A percentile compares a stretch with the other conserved stretches of the same genome.
Conservation (phyloP, 2,113 vertebrate genomes). For the Epinephelus fuscoguttatus region DNA sequence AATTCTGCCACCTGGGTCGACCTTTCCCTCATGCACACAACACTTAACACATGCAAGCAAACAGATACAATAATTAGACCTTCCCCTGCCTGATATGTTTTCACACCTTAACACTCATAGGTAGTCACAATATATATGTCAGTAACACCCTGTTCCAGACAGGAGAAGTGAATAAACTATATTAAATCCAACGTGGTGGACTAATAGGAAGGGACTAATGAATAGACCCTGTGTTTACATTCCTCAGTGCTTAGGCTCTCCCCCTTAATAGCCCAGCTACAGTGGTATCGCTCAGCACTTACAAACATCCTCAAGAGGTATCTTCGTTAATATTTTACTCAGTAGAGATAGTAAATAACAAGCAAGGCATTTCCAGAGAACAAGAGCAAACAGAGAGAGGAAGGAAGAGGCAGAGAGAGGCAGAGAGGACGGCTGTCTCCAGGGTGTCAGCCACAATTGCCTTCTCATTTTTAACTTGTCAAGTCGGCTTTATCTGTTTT, state of each 20-base stretch:
- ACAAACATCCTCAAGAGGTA: conserved; percentile 67
- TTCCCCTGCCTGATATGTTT: neutral
- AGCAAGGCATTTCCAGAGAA: conserved; percentile 58
- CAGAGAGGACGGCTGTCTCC: conserved; percentile 56
- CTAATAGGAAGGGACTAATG: conserved; percentile 45
- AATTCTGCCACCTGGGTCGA: no score
- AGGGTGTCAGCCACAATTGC: conserved; percentile 68
- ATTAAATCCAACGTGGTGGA: conserved; percentile 32
- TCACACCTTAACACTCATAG: neutral
- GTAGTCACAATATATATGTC: neutral
- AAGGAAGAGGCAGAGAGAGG: conserved; percentile 8
- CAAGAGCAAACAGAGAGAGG: conserved; percentile 50
- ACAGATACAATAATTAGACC: conserved; percentile 1
- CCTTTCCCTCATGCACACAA: neutral
- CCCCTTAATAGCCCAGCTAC: conserved; percentile 50
- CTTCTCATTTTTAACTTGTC: conserved; percentile 81
- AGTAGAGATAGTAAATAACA: conserved; percentile 67
- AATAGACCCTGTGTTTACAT: conserved; percentile 53
- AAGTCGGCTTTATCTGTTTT: conserved; percentile 77
- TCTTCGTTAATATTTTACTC: conserved; percentile 72
- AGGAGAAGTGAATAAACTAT: neutral
- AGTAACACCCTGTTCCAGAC: neutral
- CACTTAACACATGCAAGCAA: neutral
- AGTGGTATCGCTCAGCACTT: conserved; percentile 43
- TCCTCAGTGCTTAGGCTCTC: conserved; percentile 22